phyloP scores from a whole-genome alignment of 2,113 vertebrate species.

The Catharus minimus region DNA sequence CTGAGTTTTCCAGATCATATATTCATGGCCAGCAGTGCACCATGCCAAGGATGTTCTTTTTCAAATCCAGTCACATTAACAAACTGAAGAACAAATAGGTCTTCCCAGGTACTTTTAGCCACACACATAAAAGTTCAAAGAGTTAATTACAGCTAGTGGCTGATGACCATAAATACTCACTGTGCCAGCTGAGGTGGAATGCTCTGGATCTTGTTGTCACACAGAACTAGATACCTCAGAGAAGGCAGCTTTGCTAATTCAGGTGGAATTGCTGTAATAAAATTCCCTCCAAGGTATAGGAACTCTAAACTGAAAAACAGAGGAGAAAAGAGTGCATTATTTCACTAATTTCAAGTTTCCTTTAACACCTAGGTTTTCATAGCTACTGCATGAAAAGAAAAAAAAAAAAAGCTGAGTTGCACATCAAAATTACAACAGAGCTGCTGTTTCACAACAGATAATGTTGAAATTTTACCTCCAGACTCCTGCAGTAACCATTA shows the following conservation, averaged over 20 bases:
- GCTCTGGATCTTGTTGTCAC: constrained; percentile 97
- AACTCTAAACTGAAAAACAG: constrained; percentile 87
- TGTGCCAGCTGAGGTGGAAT: constrained; percentile 95
- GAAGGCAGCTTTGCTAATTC: constrained; percentile 92
- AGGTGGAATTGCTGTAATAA: constrained; percentile 91
- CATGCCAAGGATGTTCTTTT: not conserved
- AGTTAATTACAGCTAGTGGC: not conserved
- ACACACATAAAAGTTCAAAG: not conserved
- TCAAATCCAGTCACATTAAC: not conserved
- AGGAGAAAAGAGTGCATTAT: not conserved
- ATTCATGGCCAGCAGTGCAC: not conserved
- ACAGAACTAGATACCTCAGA: constrained; percentile 92
- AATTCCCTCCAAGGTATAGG: constrained; percentile 95
- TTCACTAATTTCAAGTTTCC: not conserved
- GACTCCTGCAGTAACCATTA: not conserved
- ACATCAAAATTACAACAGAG: not conserved
- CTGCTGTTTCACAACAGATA: not conserved
- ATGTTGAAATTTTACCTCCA: not conserved
- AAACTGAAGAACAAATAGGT: not conserved
- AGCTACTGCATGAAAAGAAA: not conserved
- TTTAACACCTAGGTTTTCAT: not conserved
- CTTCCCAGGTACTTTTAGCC: not conserved
- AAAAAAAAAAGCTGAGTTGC: not conserved
- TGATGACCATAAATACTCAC: constrained; percentile 74
- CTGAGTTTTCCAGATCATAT: not conserved